A percentile compares a stretch with the other conserved stretches of the same genome.
Conservation (phyloP, 2,113 vertebrate species). For the Indicator indicator region DNA sequence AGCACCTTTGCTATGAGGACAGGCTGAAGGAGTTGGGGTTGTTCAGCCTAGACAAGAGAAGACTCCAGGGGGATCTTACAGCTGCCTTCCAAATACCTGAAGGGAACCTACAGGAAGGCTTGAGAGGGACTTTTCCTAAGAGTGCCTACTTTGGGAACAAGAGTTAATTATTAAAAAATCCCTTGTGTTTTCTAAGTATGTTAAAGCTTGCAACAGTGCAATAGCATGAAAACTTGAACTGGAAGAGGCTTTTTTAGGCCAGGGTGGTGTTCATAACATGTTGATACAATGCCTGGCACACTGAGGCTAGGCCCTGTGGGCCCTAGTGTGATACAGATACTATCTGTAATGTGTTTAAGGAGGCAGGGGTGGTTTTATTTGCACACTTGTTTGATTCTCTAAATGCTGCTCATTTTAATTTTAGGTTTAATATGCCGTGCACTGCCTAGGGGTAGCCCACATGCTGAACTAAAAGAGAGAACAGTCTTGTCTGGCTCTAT, state of each 20-base stretch:
- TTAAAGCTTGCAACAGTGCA: constrained; percentile 32
- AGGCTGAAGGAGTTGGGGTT: too few species aligned
- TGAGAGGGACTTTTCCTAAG: too few species aligned
- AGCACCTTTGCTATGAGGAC: too few species aligned
- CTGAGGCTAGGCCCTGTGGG: background rate
- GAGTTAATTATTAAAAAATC: constrained; percentile 17
- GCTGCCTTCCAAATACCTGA: too few species aligned
- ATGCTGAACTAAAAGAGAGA: constrained; percentile 92
- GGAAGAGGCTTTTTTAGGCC: background rate
- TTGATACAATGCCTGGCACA: background rate
- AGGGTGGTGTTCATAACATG: constrained; percentile 17
- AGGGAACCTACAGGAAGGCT: too few species aligned
- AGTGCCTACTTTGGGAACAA: background rate
- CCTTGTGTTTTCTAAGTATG: background rate
- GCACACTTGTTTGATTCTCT: constrained; percentile 22
- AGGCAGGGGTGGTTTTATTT: background rate
- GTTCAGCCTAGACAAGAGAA: too few species aligned
- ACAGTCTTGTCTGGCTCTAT: constrained; percentile 92
- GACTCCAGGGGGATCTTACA: too few species aligned
- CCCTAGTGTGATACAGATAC: background rate
- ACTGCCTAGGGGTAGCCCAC: constrained; percentile 88
- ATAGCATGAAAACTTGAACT: background rate
- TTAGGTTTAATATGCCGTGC: constrained; percentile 94
- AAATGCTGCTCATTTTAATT: constrained; percentile 19
- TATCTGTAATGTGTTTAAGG: background rate